Evolutionary conservation across 2,113 vertebrate genomes (phyloP), one percentile per base, ranked within the genome.

Genomic region (Natator depressus): DNA sequence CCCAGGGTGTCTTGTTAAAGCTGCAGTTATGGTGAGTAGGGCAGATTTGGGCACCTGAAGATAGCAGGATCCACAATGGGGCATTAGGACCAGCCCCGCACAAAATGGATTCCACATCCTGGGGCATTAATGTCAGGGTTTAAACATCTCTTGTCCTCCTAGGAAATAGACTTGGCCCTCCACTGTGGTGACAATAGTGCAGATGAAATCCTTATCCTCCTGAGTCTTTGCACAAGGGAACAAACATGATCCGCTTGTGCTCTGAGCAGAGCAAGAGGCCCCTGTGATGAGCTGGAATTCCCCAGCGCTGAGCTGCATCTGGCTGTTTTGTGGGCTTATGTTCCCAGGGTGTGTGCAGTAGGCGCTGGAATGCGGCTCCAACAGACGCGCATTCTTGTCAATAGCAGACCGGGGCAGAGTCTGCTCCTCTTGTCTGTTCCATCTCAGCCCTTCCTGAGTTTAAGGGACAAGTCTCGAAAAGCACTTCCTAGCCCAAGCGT

Each of bases 331-430:
- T 29, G 75, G 75, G 75, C 75, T 78, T 42, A 25, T 47, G 42
- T 78, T 78, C 75, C 42, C 25, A 29, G 75, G 65, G 75, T 27
- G 75, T 46, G 24, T 27, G 75, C 75, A 22, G 25, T 42, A 85
- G 87, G 84, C 65, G 42, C 88, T 90, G 82, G 85, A 92, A 90
- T 88, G 92, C 29, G 27, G 89, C 57, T 84, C 84, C 72, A 79
- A 19, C 22, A 29, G 76, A 51, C 29, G 49, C 59, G 87, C 95
- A 97, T 97, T 97, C 93, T 95, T 95, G 51, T 83, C 54, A 78
- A 85, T 76, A 91, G 79, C 89, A 82, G 89, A 59, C 84, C 92
- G 86, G 91, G 42, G 90, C 94, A 87, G 88, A 84, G 85, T 50
- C 92, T 88, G 90, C 82, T 85, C 93, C n/a, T 11, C 62, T 76